Evolutionary conservation across 2,113 vertebrate species (phyloP), one percentile per base, ranked within the genome.

Genomic region (Heterocephalus glaber): DNA sequence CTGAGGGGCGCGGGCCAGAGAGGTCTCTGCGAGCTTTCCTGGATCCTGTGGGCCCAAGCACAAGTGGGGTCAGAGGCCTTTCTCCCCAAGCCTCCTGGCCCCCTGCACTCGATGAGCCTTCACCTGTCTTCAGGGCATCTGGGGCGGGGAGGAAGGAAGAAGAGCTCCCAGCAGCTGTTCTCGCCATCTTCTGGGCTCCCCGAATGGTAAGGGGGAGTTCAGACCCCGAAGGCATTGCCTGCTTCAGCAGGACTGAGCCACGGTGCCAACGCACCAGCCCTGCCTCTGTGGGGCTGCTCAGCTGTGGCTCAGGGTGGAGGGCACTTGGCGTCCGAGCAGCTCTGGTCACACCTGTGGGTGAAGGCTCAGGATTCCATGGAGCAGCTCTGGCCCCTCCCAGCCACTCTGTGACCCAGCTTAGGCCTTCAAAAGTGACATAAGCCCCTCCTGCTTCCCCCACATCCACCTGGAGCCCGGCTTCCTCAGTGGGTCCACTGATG

Each of bases 401-500:
- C 49, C 80, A 22, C 74, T 76, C 38, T 22, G n/a, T 38, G 82
- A 56, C 13, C 58, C 76, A 87, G 49, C 9, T n/a, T 54, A 33
- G 72, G 44, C 60, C 49, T 92, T 61, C 68, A 88, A 87, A 86
- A 26, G 30, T 6, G 85, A 61, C 80, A 30, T 38, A 44, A 79
- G 44, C 41, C 85, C 65, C 86, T 63, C 76, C 77, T 5, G 19
- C 22, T 91, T 83, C 79, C 47, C 9, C 47, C 47, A 49, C 47
- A 5, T 76, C 41, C 38, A 61, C 26, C 20, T 66, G 85, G 85
- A 94, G 72, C 56, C 84, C 52, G 80, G 54, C 82, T 79, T 54
- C 41, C 60, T 44, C 16, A 47, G 16, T 56, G 56, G 47, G 81
- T 90, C 58, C 38, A 82, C 52, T 6, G 52, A n/a, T n/a, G 41